A percentile compares a stretch with the other conserved stretches of the same genome.
Conservation (phyloP, 1,140 invertebrate genomes). For the Octopus bimaculoides region DNA sequence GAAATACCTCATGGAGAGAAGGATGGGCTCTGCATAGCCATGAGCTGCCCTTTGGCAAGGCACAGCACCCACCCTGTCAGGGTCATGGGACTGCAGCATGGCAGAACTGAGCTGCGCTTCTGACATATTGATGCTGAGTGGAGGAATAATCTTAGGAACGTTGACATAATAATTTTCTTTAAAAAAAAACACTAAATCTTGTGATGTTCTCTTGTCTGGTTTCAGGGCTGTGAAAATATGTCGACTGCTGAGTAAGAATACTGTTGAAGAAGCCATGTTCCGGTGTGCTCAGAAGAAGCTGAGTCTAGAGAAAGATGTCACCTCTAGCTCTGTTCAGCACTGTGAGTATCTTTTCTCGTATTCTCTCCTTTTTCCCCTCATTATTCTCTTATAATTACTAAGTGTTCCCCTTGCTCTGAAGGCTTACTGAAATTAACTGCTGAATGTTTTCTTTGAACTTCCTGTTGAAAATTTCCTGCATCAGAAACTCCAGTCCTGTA, state of each 20-base stretch:
- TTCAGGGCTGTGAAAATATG: constrained; percentile 78
- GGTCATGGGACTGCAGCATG: too few relatives aligned
- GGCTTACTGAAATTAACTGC: neutral
- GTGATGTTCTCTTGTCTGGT: too few relatives aligned
- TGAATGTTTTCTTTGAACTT: neutral
- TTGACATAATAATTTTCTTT: too few relatives aligned
- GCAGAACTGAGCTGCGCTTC: too few relatives aligned
- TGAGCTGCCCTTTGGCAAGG: too few relatives aligned
- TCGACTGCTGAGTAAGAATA: constrained; percentile 78
- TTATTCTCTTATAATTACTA: neutral
- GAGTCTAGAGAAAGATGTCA: constrained; percentile 86
- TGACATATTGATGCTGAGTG: too few relatives aligned
- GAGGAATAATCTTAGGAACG: too few relatives aligned
- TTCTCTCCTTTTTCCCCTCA: neutral
- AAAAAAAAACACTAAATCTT: too few relatives aligned
- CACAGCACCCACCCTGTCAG: too few relatives aligned
- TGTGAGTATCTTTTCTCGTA: neutral
- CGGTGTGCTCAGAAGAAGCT: constrained; percentile 88
- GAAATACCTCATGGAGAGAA: too few relatives aligned
- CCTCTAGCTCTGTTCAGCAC: constrained; percentile 43
- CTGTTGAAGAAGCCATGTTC: constrained; percentile 91
- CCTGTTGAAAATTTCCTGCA: neutral
- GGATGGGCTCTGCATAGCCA: too few relatives aligned
- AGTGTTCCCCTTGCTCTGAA: neutral
- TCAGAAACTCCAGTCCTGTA: neutral